Evolutionary conservation across 2,888 invertebrate species (phyloP), one percentile per base, ranked within the genome.

Genomic region (Penaeus monodon): DNA sequence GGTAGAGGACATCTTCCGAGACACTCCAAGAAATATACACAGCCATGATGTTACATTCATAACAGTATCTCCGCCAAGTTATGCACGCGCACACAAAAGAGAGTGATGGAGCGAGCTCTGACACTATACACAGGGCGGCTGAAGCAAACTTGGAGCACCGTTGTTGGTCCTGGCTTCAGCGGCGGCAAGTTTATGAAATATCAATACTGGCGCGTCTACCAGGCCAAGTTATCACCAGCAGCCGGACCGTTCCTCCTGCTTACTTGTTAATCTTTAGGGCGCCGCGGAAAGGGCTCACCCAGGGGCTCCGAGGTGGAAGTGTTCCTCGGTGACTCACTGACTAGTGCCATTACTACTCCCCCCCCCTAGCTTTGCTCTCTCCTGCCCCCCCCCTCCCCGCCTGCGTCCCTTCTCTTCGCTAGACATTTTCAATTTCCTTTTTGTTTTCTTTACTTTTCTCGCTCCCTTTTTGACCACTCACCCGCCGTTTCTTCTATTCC

Each of bases 181-280:
- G 77, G 68, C 70, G 86, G 86, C 70, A 86, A 86, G 86, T 86
- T 86, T 86, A 86, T 86, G 86, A 86, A 86, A 86, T 86, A 86
- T 86, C 86, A 86, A 86, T 86, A 86, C 77, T 57, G 78, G 78
- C 82, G 81, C 79, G 86, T 81, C 86, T 86, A 86, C 83, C 73
- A 27, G 79, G 78, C 65, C 83, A 74, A 83, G 86, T 86, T 86
- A 86, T 86, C 82, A 86, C 86, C 86, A 49, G 64, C 68, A 77
- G 77, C 84, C 68, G 78, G 22, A 78, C 79, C 84, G 70, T 84
- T 84, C 84, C 84, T 84, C 84, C 78, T 77, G 63, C 82, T 85
- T 82, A 86, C 81, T 86, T 82, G 86, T 86, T 86, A 86, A 86
- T 86, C 86, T 82, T 82, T 86, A 82, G 57, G 57, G 57, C 57